Base-by-base conservation (phyloP, 2,113 vertebrate genomes). In the Daphoenositta chrysoptera region DNA sequence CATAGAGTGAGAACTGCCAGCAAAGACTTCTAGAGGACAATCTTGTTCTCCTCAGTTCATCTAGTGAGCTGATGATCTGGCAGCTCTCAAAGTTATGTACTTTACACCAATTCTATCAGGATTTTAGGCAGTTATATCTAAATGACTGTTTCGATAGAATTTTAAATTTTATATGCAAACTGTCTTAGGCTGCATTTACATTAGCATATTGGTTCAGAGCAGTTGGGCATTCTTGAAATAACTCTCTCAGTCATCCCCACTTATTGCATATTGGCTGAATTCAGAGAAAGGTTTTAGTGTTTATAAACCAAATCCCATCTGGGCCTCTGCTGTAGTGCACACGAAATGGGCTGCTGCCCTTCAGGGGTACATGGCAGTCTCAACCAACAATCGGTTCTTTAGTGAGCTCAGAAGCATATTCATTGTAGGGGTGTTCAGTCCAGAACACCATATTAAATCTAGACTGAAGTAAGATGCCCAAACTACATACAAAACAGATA, bases 121-220 rank as follows among this genome's bases (percentile, higher is more conserved):
- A 79, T 91, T 95, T 93, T 44, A 93, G 78, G 61, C 53, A 96
- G 75, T 60, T 85, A 84, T 90, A 57, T 93, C 85, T 91, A 90
- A 86, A 95, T 69, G 48, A 91, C 24, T 64, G 33, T 81, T 94
- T 51, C 15, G 17, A 79, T 87, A 82, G 28, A 91, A 85, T 90
- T 94, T 87, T n/a, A 90, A 89, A 94, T 97, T 89, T 94, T 87
- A 54, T 44, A 71, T 85, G 53, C 22, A 13, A 90, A 90, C 70
- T 75, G 35, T 93, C 73, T 93, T 71, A 85, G 70, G 48, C 61
- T 92, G 57, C 66, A 53, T 82, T 91, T 93, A 81, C 45, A 89
- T 91, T 84, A 64, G 28, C 78, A 91, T 83, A 68, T 76, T 56
- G n/a, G 82, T 94, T 87, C 65, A 89, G 92, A 97, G 81, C 71